Base-by-base conservation (phyloP, 1,140 invertebrate species). In the Alviniconcha marisindica region DNA sequence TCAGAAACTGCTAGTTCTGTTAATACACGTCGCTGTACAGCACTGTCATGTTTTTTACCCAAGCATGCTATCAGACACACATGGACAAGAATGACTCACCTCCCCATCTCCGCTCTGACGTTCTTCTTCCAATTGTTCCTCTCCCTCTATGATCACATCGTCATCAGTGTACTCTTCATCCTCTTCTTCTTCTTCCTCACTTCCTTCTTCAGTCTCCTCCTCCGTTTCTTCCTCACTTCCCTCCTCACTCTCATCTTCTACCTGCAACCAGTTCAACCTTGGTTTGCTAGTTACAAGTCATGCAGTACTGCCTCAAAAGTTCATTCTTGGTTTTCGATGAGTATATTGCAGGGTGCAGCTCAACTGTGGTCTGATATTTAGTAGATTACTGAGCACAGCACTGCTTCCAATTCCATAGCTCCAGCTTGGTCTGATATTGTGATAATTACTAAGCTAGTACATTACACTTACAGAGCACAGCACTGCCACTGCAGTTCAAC, bases 101-200 rank as follows among this genome's bases (percentile, higher is more conserved):
- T 94, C 87, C 66, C 92, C 92, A 89, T 93, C 93, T 24, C 92
- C 93, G 86, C 93, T 92, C 82, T 93, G 91, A 31, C 92, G 80
- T 84, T 93, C 91, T 80, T 90, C 92, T 38, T 90, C 90, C 12
- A 88, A 51, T 73, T 88, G 89, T 36, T 87, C 88, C 36, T 89
- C 90, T 51, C 93, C 91, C 81, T 92, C 91, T 38, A 88, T 88
- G 54, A 90, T 89, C 5, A 88, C 77, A 42, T 88, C 89, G 48
- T 88, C 90, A 73, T 90, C 89, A 33, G 91, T 89, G 33, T 85
- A 83, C 40, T 81, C 71, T 31, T 82, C 86, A 21, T 84, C 85
- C 31, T 82, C 87, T 69, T 74, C 84, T 7, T 86, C 88, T 54
- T 76, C 66, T 21, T 83, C 84, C 83, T 89, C 88, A 83, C 77